Evolutionary conservation across 2,888 invertebrate species (phyloP).

Genomic region (Lasioglossum figueresi): DNA sequence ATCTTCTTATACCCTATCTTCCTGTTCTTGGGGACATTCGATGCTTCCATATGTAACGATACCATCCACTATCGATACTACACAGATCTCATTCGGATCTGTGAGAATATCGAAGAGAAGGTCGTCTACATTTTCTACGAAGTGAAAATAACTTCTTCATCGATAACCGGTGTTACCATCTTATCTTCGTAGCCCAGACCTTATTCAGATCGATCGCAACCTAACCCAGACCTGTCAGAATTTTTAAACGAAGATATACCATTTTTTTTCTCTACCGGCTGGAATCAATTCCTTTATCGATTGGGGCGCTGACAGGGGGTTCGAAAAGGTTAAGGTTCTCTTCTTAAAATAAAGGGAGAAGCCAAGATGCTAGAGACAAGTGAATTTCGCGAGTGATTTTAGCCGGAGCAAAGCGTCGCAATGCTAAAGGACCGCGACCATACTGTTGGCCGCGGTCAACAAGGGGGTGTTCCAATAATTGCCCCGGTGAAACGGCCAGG

Average conservation of each 20-base stretch:
- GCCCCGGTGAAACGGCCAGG: background rate
- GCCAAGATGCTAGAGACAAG: background rate
- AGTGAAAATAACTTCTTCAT: background rate
- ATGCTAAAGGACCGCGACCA: background rate
- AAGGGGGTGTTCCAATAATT: slow-evolving; percentile 13
- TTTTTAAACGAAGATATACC: background rate
- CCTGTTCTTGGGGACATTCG: background rate
- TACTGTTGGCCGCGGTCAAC: background rate
- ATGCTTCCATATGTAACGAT: background rate
- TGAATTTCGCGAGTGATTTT: background rate
- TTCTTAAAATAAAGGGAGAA: background rate
- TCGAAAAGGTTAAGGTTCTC: background rate
- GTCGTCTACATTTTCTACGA: background rate
- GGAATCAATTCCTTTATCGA: background rate
- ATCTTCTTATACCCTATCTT: background rate
- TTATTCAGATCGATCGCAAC: background rate
- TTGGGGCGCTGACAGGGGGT: too few relatives aligned
- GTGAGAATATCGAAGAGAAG: background rate
- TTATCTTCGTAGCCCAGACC: background rate
- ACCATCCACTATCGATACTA: background rate
- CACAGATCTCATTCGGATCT: background rate
- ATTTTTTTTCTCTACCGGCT: background rate
- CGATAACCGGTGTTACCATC: background rate
- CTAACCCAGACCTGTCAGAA: background rate
- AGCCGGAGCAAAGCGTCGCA: background rate